These are phyloP conservation scores for Sesia bembeciformis DNA, from an alignment of 2,888 invertebrate genomes.

Conservation along the genomic window DNA sequence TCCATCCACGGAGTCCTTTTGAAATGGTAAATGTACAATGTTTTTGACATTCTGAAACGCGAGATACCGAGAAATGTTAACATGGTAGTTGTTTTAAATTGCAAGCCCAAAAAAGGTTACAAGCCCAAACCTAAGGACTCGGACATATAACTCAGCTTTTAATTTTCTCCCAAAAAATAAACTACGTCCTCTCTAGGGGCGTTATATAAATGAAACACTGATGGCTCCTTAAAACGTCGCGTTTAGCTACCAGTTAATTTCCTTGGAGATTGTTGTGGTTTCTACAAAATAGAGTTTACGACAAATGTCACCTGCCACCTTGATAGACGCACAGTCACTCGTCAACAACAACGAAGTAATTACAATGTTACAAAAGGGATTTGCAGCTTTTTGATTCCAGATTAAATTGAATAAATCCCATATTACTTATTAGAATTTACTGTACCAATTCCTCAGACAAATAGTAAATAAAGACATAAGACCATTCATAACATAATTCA, in stretches of 20 bases:
- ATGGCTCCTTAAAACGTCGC: conserved; percentile 34
- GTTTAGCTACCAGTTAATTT: conserved; percentile 36
- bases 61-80: conserved; percentile 28
- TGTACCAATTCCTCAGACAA: too few species aligned
- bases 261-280: conserved; percentile 32
- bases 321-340: too few species aligned
- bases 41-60: conserved; percentile 25
- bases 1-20: background rate
- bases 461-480: too few species aligned
- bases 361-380: background rate
- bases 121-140: too few species aligned
- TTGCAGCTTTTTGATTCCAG: background rate
- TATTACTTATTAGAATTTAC: too few species aligned
- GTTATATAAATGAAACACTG: conserved; percentile 30
- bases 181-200: background rate
- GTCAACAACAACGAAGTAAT: background rate
- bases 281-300: conserved; percentile 1
- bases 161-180: conserved; percentile 30
- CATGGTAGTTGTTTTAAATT: conserved; percentile 19
- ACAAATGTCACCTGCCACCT: background rate
- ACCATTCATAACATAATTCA: too few species aligned
- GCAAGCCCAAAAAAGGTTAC: too few species aligned
- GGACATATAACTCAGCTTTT: conserved; percentile 22
- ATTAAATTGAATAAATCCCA: background rate
- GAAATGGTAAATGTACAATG: conserved; percentile 2